Base-by-base conservation (phyloP, 2,888 invertebrate species). In the Calephelis perditalis region DNA sequence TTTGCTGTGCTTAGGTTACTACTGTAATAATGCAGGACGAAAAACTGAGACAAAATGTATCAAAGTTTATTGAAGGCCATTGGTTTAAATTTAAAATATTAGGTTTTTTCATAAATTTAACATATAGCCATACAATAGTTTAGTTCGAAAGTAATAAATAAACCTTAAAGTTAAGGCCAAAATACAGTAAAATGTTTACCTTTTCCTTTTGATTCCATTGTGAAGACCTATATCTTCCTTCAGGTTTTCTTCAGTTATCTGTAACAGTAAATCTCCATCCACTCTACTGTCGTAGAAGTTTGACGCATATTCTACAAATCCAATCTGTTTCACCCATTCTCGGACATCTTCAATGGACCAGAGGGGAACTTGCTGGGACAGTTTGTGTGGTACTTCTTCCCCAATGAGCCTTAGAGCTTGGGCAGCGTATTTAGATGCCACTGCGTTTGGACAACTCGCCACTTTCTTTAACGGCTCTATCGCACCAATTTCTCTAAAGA, bases 301-400 rank as follows among this genome's bases (percentile, higher is more conserved):
- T 3, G 88, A 92, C 3, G 96, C 94, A 72, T 95, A 97, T 75
- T 96, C 95, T 12, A 93, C 92, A 81, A 99, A 99, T 0, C 98
- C 98, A 73, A 98, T 98, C 92, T 99, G 99, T 78, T 97, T 97
- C 0, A 99, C 97, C 99, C 99, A 99, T 86, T 99, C 98, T 71
- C 96, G 93, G 0, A 99, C 99, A 81, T 99, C 99, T 81, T 97
- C 97, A 26, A 95, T 95, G 0, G 98, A 98, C 99, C 99, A 99
- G 7, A 99, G 92, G 0, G 99, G 99, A 49, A 99, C 99, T 84
- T 99, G 99, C 79, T 99, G 99, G 45, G 98, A 98, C 62, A 99
- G 88, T 80, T 98, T 99, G 82, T 99, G 99, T 0, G 99, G 99
- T 12, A 99, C 96, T 79, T 97, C 96, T 82, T 99, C 99, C 2